A percentile compares a stretch with the other conserved stretches of the same genome.
Conservation (phyloP, 2,888 invertebrate genomes). For the Caradrina clavipalpis region DNA sequence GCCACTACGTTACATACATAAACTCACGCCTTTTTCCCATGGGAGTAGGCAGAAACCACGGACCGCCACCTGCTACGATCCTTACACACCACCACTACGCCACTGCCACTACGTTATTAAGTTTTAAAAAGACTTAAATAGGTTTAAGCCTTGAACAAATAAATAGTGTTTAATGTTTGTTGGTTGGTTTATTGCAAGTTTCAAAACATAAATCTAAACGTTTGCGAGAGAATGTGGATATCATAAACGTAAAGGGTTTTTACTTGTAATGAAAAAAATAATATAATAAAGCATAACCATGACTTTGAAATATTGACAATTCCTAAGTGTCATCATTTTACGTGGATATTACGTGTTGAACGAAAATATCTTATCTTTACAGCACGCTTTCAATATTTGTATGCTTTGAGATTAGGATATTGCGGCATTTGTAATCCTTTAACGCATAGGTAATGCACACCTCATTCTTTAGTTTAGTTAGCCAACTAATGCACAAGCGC, state of each 20-base stretch:
- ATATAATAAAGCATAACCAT: slow-evolving; percentile 10
- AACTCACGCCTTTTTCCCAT: no score
- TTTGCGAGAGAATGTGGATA: neutral
- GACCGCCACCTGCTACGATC: no score
- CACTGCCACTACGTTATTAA: no score
- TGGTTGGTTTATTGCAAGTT: no score
- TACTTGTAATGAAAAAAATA: slow-evolving; percentile 10
- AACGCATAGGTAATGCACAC: neutral
- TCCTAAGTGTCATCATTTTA: slow-evolving; percentile 13
- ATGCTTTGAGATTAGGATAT: slow-evolving; percentile 5
- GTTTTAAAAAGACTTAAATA: no score
- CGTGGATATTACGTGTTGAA: slow-evolving; percentile 4
- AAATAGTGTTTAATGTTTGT: no score
- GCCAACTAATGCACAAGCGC: neutral
- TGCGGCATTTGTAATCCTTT: slow-evolving; percentile 1
- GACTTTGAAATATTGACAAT: slow-evolving; percentile 15
- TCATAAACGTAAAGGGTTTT: neutral
- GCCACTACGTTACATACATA: no score
- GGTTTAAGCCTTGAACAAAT: no score
- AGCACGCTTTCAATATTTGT: slow-evolving; percentile 16
- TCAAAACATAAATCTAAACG: neutral
- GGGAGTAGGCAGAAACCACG: no score
- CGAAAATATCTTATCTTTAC: slow-evolving; percentile 11
- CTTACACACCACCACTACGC: no score
- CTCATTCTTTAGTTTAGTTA: neutral